Conservation (phyloP, 2,797 vertebrate genomes). For the Rhadinocentrus ornatus region DNA sequence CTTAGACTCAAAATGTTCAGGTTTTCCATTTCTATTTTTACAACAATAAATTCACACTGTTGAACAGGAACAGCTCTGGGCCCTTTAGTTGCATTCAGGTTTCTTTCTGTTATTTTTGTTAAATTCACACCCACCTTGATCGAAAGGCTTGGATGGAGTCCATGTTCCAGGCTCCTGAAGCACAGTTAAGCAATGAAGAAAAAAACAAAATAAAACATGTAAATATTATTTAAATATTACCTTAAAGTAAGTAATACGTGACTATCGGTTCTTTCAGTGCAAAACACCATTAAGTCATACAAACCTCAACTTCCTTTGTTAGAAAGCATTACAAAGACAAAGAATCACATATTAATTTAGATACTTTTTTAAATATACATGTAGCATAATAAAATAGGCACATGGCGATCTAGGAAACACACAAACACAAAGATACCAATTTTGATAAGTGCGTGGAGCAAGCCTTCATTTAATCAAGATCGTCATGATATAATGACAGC, state of each 20-base stretch:
- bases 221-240: slow-evolving; percentile 46
- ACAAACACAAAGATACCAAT: slow-evolving; percentile 19
- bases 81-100: neutral
- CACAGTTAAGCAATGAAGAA: slow-evolving; percentile 52
- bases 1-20: neutral
- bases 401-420: slow-evolving; percentile 16
- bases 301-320: slow-evolving; percentile 96
- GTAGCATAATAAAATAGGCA: slow-evolving; percentile 6
- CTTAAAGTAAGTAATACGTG: slow-evolving; percentile 8
- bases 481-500: slow-evolving; percentile 13
- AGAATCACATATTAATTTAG: slow-evolving; percentile 54
- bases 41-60: neutral
- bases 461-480: slow-evolving; percentile 12
- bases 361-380: slow-evolving; percentile 34
- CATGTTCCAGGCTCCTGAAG: slow-evolving; percentile 91
- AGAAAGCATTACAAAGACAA: slow-evolving; percentile 84
- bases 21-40: neutral
- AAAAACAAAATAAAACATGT: slow-evolving; percentile 12
- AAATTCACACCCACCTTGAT: slow-evolving; percentile 88
- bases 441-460: neutral
- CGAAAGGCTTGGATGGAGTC: slow-evolving; percentile 91
- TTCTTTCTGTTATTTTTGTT: neutral
- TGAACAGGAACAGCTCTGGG: neutral
- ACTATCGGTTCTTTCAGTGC: neutral
- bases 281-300: slow-evolving; percentile 73